Evolutionary conservation across 2,113 vertebrate genomes (phyloP).

Genomic region (Equus przewalskii): DNA sequence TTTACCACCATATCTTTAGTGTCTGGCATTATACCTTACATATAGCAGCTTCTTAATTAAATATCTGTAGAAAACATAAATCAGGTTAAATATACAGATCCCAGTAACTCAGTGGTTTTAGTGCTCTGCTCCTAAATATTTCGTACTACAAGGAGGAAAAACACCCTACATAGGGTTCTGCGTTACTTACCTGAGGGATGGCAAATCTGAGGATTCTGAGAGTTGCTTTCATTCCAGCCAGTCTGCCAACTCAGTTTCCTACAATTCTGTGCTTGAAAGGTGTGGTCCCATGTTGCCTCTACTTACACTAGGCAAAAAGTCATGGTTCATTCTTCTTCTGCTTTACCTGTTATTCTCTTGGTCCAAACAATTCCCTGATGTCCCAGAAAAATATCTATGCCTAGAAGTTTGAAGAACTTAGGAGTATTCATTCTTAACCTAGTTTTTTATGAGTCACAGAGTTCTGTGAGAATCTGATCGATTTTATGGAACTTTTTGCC

Average conservation of each 20-base stretch:
- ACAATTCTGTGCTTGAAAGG: neutral
- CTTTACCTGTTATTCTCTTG: neutral
- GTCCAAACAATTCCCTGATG: neutral
- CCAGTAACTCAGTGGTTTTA: neutral
- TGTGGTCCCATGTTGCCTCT: neutral
- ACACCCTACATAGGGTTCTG: fast-evolving
- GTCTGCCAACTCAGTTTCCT: neutral
- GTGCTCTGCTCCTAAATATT: neutral
- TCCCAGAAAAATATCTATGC: neutral
- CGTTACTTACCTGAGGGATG: neutral
- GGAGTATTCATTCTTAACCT: neutral
- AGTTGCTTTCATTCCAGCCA: neutral
- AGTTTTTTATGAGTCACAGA: neutral
- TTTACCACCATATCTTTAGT: neutral
- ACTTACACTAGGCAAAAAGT: neutral
- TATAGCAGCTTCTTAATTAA: neutral
- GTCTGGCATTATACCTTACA: neutral
- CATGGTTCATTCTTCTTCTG: neutral
- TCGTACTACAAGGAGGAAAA: neutral
- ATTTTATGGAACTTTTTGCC: neutral
- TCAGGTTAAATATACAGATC: neutral
- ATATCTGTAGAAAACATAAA: neutral
- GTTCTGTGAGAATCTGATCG: neutral
- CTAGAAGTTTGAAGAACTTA: neutral
- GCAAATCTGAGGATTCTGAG: neutral